A percentile compares a stretch with the other conserved stretches of the same genome.
These are phyloP conservation scores for Araneus ventricosus DNA, from an alignment of 1,140 invertebrate species.

Conservation along the genomic window DNA sequence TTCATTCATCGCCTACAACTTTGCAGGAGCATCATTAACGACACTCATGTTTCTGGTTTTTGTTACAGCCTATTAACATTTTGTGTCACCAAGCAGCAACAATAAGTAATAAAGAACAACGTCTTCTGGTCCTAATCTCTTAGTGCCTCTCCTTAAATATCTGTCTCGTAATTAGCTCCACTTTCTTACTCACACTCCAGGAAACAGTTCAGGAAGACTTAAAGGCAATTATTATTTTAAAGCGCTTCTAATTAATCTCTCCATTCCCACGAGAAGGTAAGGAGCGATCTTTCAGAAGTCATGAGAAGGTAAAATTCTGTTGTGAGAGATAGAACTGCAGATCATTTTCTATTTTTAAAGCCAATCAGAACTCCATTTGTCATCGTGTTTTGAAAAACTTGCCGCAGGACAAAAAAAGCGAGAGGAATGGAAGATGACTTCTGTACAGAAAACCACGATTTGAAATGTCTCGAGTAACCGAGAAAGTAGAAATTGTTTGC, in stretches of 20 bases:
- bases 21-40: background rate
- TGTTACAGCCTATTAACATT: background rate
- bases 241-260: background rate
- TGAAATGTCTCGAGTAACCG: too few species aligned
- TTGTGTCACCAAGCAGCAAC: background rate
- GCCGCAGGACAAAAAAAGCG: background rate
- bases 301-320: background rate
- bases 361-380: slow-evolving; percentile 1
- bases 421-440: too few species aligned
- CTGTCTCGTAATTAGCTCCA: background rate
- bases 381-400: background rate
- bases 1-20: too few species aligned
- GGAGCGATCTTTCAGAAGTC: background rate
- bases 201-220: background rate
- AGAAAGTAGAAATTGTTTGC: too few species aligned
- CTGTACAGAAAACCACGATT: too few species aligned
- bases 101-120: background rate
- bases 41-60: background rate
- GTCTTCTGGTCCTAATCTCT: background rate
- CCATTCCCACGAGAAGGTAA: background rate
- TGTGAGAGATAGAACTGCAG: background rate
- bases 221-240: background rate
- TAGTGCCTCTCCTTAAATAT: background rate
- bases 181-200: background rate
- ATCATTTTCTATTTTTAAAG: background rate